phyloP scores from a whole-genome alignment of 2,888 invertebrate genomes.

The Dermolepida albohirtum region DNA sequence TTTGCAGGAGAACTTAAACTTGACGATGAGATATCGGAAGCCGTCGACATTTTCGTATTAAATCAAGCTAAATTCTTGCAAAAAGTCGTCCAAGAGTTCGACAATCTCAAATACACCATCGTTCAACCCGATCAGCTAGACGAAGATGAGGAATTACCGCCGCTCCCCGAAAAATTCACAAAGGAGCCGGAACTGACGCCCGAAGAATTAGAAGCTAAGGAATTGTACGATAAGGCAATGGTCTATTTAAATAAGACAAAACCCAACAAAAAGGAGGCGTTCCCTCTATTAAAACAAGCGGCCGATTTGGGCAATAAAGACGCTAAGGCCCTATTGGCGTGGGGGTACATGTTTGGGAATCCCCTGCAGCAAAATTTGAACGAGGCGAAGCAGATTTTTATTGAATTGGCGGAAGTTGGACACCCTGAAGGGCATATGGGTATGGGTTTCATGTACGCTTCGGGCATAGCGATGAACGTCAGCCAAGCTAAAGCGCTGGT shows the following conservation, averaged over 20 bases:
- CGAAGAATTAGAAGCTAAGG: constrained; percentile 79
- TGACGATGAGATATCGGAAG: constrained; percentile 51
- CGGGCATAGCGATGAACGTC: constrained; percentile 87
- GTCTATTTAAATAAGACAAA: constrained; percentile 77
- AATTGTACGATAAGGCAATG: constrained; percentile 79
- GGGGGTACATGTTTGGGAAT: constrained; percentile 89
- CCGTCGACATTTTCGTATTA: constrained; percentile 58
- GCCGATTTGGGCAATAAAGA: constrained; percentile 84
- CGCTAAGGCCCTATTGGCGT: constrained; percentile 87
- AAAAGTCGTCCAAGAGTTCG: constrained; percentile 66
- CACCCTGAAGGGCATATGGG: constrained; percentile 91
- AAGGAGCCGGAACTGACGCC: constrained; percentile 69
- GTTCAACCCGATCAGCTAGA: constrained; percentile 62
- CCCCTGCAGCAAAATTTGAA: constrained; percentile 81
- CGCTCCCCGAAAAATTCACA: constrained; percentile 65
- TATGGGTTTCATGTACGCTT: constrained; percentile 80
- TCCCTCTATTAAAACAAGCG: constrained; percentile 81
- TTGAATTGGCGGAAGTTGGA: constrained; percentile 78
- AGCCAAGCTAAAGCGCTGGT: constrained; percentile 90
- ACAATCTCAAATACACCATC: constrained; percentile 61
- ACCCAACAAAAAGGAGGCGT: constrained; percentile 79
- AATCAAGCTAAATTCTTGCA: constrained; percentile 63
- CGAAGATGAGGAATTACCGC: constrained; percentile 68
- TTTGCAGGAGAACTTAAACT: constrained; percentile 43
- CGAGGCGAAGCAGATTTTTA: constrained; percentile 67